These are phyloP conservation scores for Drosophila repleta DNA, from an alignment of 1,140 invertebrate species.

Conservation along the genomic window DNA sequence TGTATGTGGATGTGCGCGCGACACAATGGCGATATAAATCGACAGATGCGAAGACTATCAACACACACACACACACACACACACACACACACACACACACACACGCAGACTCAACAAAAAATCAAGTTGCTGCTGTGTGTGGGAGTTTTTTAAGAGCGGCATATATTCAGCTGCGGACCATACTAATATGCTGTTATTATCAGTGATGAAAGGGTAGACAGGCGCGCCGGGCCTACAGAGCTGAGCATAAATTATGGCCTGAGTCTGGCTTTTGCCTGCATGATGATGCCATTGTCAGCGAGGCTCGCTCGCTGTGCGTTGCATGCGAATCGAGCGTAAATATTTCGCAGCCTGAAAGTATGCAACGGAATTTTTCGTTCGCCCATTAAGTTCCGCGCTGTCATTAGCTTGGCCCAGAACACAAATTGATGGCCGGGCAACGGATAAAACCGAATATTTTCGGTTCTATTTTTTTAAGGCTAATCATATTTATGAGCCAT, in stretches of 20 bases:
- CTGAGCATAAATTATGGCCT: constrained; percentile 67
- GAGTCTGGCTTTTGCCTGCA: constrained; percentile 32
- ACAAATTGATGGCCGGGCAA: not conserved
- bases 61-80: not conserved
- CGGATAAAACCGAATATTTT: not conserved
- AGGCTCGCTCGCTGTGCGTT: constrained; percentile 14
- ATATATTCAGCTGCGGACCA: constrained; percentile 47
- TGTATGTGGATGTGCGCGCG: constrained; percentile 11
- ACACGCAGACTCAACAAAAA: constrained; percentile 13
- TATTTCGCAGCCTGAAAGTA: constrained; percentile 52
- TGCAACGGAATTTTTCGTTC: constrained; percentile 53
- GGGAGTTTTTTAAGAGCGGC: constrained; percentile 31
- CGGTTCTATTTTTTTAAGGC: constrained; percentile 31
- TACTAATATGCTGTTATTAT: constrained; percentile 75
- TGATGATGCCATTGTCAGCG: constrained; percentile 49
- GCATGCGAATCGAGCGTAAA: constrained; percentile 48
- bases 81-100: not conserved
- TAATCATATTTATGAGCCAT: constrained; percentile 41
- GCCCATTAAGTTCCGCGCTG: constrained; percentile 36
- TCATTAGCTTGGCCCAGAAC: constrained; percentile 51
- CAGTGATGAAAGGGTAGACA: constrained; percentile 73
- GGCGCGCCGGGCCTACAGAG: constrained; percentile 59
- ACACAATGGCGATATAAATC: constrained; percentile 68
- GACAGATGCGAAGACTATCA: constrained; percentile 59
- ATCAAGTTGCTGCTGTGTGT: constrained; percentile 41